Conservation (phyloP, 2,888 invertebrate species). For the Tolmerus cingulatus region DNA sequence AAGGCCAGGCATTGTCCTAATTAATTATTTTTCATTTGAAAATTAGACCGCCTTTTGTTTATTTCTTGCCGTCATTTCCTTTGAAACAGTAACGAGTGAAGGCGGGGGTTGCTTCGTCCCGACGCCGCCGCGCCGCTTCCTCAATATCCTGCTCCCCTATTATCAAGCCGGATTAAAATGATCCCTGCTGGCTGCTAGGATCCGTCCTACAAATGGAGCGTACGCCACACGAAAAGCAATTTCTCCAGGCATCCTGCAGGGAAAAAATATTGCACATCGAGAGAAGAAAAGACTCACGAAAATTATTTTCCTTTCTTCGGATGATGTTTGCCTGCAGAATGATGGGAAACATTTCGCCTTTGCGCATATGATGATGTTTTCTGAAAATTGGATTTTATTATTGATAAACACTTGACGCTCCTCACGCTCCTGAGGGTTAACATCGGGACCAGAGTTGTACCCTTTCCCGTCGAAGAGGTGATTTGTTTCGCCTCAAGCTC, state of each 20-base stretch:
- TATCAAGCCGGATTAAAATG: slow-evolving; percentile 17
- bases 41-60: slow-evolving; percentile 13
- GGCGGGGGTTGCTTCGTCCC: neutral
- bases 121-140: neutral
- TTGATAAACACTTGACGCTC: neutral
- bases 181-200: slow-evolving; percentile 25
- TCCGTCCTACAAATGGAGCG: neutral
- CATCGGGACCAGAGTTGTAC: neutral
- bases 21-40: slow-evolving; percentile 19
- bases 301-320: neutral
- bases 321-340: neutral
- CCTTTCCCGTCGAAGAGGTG: neutral
- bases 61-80: neutral
- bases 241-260: slow-evolving; percentile 13
- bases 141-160: neutral
- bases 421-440: neutral
- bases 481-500: neutral
- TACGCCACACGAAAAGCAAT: neutral
- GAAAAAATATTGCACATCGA: slow-evolving; percentile 4
- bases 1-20: neutral
- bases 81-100: neutral
- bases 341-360: neutral
- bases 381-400: neutral
- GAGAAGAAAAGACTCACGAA: neutral
- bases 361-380: neutral